Evolutionary conservation across 2,888 invertebrate species (phyloP), one percentile per base, ranked within the genome.

Genomic region (Rapana venosa): DNA sequence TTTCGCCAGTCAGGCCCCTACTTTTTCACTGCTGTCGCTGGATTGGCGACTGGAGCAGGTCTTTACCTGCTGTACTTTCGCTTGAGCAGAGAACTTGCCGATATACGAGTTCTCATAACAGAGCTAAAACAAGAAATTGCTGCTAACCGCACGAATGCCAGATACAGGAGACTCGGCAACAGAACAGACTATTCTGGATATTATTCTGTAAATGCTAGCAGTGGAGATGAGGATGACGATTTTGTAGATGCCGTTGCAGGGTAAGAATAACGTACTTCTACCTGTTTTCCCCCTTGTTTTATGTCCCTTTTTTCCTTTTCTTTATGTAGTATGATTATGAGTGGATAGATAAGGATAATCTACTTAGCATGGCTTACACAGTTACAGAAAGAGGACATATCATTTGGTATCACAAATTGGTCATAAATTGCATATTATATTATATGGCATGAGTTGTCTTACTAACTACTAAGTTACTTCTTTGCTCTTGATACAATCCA

Each of bases 171-270:
- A 87, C 58, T 74, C 74, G 17, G 61, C 66, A 81, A 61, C 88
- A 30, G 56, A 35, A 79, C 81, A 30, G 20, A 83, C 0, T 15
- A n/a, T 86, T 61, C 86, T 86, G 86, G 86, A 20, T 94, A 93
- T 88, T 93, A 94, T 90, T 93, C 94, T 30, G 92, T 93, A 0
- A 90, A 91, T 79, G 92, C 93, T 66, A 94, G 94, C 88, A 94
- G 94, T 91, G 94, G 94, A 30, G 95, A 95, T 70, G 94, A 94
- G 47, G 95, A 95, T 87, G 95, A 95, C 74, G 93, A 92, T 61
- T 96, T 93, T 93, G 94, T 93, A 91, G 95, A 96, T 90, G 95
- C 95, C 15, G 91, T 92, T 90, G 94, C 93, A 90, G 94, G 94
- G 93, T 94, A 92, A 86, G 88, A 84, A 74, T 74, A 47, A 47